phyloP scores from a whole-genome alignment of 2,888 invertebrate genomes.

The Cylindroiulus punctatus region DNA sequence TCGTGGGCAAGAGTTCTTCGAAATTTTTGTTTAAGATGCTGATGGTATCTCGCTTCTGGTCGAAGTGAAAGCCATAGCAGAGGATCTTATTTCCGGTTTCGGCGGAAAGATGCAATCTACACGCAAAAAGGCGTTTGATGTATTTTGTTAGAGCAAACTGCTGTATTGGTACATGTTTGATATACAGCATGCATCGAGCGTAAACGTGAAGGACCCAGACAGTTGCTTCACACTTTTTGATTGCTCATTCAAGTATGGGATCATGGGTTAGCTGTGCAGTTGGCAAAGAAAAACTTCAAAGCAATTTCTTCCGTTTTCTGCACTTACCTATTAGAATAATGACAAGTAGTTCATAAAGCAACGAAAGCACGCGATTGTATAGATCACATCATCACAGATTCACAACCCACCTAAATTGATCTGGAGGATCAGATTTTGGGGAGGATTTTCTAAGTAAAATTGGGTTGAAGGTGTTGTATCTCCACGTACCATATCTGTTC shows the following conservation, averaged over 20 bases:
- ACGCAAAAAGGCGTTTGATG: slow-evolving; percentile 9
- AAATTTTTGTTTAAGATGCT: neutral
- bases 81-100: neutral
- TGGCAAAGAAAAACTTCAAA: neutral
- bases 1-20: neutral
- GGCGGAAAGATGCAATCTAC: neutral
- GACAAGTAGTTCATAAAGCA: neutral
- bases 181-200: neutral
- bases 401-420: no score
- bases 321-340: neutral
- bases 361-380: no score
- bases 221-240: neutral
- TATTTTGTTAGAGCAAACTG: slow-evolving; percentile 18
- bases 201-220: neutral
- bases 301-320: neutral
- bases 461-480: no score
- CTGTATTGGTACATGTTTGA: neutral
- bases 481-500: no score
- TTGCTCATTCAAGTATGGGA: neutral
- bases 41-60: slow-evolving; percentile 18
- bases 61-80: neutral
- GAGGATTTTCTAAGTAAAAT: no score
- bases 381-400: no score
- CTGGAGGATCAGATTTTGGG: no score
- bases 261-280: neutral